Base-by-base conservation (phyloP, 1,140 invertebrate genomes). In the Tetramorium alpestre region DNA sequence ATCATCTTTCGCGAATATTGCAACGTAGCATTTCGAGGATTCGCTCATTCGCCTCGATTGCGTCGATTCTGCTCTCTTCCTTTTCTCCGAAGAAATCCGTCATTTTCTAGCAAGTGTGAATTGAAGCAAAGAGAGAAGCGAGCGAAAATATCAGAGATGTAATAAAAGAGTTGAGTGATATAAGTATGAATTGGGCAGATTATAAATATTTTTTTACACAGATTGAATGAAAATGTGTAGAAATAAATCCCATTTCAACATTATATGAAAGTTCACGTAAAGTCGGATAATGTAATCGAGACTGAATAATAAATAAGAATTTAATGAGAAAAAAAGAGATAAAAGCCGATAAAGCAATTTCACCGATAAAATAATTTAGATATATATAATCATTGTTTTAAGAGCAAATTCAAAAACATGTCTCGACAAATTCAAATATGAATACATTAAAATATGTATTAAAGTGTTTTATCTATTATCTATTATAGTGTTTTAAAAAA, bases 1-100 rank as follows among this genome's bases (percentile, higher is more conserved):
- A 56, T 84, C 80, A 58, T 28, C 41, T 69, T 44, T 56, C 38
- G 65, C 78, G 65, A 81, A 81, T 81, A 81, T 81, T 56, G 25
- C 47, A 5, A 16, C 65, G 47, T 41, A 8, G 22, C 41, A 69
- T 72, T 70, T 78, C 76, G 76, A 78, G 60, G 41, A 78, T 81
- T 70, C 38, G 49, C 51, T 58, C 60, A 78, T 78, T 16, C 8
- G 58, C 58, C 18, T 62, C 6, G 64, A 70, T 81, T 81, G 38
- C 62, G 56, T 77, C 58, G 75, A 70, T 28, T 70, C n/a, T 2
- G 16, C 5, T 25, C 49, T 41, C 13, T 18, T 38, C 44, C 25
- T 51, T 47, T 65, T 33, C 41, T 22, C 2, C 65, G 65, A 33
- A 65, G 18, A 65, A 64, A 49, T 13, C 18, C 18, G 6, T 18